These are phyloP conservation scores for Calypte anna DNA, from an alignment of 2,113 vertebrate species.

Conservation along the genomic window DNA sequence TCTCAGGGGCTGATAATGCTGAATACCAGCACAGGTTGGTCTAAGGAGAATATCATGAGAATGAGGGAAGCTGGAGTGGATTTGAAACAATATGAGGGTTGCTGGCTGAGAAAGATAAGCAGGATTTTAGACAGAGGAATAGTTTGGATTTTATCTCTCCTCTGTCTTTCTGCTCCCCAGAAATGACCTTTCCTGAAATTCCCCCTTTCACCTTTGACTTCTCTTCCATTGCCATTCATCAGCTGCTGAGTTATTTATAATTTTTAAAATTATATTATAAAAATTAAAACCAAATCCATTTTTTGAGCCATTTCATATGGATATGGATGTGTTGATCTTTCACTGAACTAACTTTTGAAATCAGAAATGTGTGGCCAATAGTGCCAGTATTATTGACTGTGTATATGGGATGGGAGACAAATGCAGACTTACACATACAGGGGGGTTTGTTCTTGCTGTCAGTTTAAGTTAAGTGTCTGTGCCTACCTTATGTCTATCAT, in stretches of 20 bases:
- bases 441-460: slow-evolving; percentile 5
- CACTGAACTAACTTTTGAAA: background rate
- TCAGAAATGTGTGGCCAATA: background rate
- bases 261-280: background rate
- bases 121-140: background rate
- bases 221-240: background rate
- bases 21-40: background rate
- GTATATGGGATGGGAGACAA: background rate
- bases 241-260: background rate
- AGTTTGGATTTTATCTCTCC: background rate
- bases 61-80: background rate
- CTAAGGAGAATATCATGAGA: background rate
- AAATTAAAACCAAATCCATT: background rate
- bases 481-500: background rate
- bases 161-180: background rate
- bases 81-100: background rate
- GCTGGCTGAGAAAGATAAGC: background rate
- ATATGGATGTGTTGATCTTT: background rate
- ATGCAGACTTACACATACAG: background rate
- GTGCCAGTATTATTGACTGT: background rate
- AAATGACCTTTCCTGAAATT: background rate
- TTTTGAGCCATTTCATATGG: background rate
- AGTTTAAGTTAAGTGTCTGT: background rate
- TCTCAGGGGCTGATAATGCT: background rate
- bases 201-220: background rate